These are phyloP conservation scores for Neogale vison DNA, from an alignment of 2,113 vertebrate genomes.

Conservation along the genomic window DNA sequence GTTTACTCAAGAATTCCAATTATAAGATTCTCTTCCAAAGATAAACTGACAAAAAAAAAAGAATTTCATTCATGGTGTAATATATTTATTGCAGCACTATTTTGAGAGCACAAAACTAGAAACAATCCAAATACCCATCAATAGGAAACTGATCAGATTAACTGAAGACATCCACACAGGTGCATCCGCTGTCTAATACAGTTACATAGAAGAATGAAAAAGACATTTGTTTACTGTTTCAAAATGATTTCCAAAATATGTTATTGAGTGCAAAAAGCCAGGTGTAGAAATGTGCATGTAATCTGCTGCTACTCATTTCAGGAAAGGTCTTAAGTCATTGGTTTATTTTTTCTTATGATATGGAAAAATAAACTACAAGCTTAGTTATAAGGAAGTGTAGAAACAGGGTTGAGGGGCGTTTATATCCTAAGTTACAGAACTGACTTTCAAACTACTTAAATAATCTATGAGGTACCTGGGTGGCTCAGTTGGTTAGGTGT, in stretches of 20 bases:
- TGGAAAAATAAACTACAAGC: neutral
- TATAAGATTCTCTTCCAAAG: neutral
- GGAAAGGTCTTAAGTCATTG: neutral
- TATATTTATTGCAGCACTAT: neutral
- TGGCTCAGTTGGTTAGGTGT: neutral
- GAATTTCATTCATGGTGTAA: neutral
- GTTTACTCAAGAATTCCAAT: neutral
- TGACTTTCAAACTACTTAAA: conserved; percentile 2
- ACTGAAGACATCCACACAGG: neutral
- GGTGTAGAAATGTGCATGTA: neutral
- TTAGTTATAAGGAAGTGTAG: neutral
- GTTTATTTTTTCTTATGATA: neutral
- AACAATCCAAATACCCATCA: neutral
- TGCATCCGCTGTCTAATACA: neutral
- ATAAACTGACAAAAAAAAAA: neutral
- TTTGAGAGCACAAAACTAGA: neutral
- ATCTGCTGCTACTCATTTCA: neutral
- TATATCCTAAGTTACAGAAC: neutral
- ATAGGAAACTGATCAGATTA: neutral
- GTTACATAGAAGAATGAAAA: neutral
- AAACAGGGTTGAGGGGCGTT: neutral
- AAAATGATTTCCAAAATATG: neutral
- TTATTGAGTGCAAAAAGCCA: neutral
- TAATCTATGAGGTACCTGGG: neutral
- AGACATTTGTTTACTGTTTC: neutral